Evolutionary conservation across 2,113 vertebrate species (phyloP).

Genomic region (Sakesphorus luctuosus): DNA sequence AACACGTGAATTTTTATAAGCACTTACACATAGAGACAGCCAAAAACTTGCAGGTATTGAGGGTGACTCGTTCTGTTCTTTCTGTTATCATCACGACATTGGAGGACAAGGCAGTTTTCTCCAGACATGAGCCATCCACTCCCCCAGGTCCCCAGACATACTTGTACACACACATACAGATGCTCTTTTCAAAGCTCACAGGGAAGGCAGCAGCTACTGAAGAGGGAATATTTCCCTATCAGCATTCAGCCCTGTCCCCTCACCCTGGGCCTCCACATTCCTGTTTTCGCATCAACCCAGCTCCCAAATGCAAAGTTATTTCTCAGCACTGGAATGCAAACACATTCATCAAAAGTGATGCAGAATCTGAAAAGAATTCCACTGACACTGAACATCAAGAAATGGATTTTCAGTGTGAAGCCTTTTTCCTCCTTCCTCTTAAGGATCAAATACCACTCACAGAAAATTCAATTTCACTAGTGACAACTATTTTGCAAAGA

Average conservation of each 20-base stretch:
- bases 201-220: slow-evolving; percentile 6
- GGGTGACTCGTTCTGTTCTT: neutral
- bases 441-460: neutral
- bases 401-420: neutral
- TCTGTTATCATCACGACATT: neutral
- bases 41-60: neutral
- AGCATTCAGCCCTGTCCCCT: slow-evolving; percentile 64
- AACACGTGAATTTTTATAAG: neutral
- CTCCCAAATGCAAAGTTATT: slow-evolving; percentile 78
- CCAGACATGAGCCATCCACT: neutral
- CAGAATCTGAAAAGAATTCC: neutral
- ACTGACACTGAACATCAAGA: neutral
- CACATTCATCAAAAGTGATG: slow-evolving; percentile 70
- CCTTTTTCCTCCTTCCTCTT: neutral
- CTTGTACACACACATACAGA: neutral
- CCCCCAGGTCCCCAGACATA: neutral
- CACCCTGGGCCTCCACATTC: slow-evolving; percentile 75
- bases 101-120: neutral
- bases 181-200: neutral
- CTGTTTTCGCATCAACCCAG: slow-evolving; percentile 73
- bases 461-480: neutral
- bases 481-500: neutral
- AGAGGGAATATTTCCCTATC: slow-evolving; percentile 43
- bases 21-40: neutral
- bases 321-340: slow-evolving; percentile 72